phyloP scores from a whole-genome alignment of 2,888 invertebrate species.

The Cetonia aurata region DNA sequence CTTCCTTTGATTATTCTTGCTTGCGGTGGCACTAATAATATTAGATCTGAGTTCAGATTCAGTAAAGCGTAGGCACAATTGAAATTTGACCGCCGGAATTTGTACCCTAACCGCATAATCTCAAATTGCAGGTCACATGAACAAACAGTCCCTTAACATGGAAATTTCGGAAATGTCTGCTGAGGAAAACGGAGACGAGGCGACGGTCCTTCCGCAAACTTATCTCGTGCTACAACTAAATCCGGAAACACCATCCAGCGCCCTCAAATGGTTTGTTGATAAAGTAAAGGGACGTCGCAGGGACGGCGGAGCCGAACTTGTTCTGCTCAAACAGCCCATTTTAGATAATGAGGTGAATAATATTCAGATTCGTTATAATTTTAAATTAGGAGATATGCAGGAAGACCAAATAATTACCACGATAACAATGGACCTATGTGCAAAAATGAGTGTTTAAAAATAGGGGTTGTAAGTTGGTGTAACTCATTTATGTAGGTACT shows the following conservation, averaged over 20 bases:
- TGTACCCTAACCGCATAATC: constrained; percentile 20
- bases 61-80: too few species aligned
- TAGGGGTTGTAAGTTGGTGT: too few species aligned
- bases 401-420: too few species aligned
- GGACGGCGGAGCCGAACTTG: constrained; percentile 71
- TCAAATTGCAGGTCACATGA: constrained; percentile 57
- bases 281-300: constrained; percentile 69
- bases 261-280: constrained; percentile 69
- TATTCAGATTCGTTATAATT: constrained; percentile 31
- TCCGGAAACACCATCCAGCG: constrained; percentile 65
- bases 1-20: too few species aligned
- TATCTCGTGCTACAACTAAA: constrained; percentile 69
- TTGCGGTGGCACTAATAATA: too few species aligned
- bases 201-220: constrained; percentile 64
- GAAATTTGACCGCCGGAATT: constrained; percentile 1
- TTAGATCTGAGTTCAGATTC: too few species aligned
- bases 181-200: constrained; percentile 56
- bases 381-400: not conserved
- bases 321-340: constrained; percentile 68
- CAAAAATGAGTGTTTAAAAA: not conserved
- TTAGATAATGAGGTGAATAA: constrained; percentile 51
- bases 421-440: not conserved
- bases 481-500: not conserved
- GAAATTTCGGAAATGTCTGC: constrained; percentile 45
- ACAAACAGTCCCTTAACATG: constrained; percentile 50